Conservation (phyloP, 2,797 vertebrate genomes). For the Parambassis ranga region DNA sequence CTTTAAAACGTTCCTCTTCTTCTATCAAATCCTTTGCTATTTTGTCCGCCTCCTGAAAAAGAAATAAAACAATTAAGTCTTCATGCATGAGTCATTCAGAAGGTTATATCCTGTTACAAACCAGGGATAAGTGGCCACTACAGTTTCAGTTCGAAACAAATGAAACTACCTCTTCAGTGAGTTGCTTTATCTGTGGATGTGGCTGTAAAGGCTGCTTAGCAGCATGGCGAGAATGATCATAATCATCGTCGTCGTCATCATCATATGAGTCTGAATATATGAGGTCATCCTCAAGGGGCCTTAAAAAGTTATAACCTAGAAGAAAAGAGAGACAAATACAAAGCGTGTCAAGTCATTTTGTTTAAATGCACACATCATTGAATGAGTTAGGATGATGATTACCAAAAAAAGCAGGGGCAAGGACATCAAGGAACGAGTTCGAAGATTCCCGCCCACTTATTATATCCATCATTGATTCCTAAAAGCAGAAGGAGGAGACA, state of each 20-base stretch:
- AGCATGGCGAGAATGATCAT: not conserved
- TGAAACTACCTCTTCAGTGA: constrained; percentile 66
- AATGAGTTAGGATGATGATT: constrained; percentile 6
- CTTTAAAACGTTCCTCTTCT: constrained; percentile 70
- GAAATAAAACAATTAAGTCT: too few relatives aligned
- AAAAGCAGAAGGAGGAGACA: not conserved
- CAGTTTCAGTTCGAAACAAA: not conserved
- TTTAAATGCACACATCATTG: not conserved
- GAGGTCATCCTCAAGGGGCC: constrained; percentile 14
- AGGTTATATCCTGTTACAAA: not conserved
- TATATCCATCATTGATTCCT: constrained; percentile 66
- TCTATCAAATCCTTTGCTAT: constrained; percentile 67
- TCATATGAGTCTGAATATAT: constrained; percentile 56
- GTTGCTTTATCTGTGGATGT: constrained; percentile 60
- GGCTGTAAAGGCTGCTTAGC: constrained; percentile 31
- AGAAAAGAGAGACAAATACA: not conserved
- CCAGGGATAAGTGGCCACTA: not conserved
- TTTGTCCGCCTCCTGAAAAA: constrained; percentile 69
- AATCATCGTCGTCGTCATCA: not conserved
- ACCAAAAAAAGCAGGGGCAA: constrained; percentile 52
- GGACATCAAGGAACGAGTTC: constrained; percentile 9
- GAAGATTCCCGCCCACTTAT: constrained; percentile 4
- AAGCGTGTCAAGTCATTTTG: not conserved
- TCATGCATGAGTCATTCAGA: not conserved
- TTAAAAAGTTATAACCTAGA: constrained; percentile 43